Evolutionary conservation across 2,113 vertebrate species (phyloP).

Genomic region (Chionomys nivalis): DNA sequence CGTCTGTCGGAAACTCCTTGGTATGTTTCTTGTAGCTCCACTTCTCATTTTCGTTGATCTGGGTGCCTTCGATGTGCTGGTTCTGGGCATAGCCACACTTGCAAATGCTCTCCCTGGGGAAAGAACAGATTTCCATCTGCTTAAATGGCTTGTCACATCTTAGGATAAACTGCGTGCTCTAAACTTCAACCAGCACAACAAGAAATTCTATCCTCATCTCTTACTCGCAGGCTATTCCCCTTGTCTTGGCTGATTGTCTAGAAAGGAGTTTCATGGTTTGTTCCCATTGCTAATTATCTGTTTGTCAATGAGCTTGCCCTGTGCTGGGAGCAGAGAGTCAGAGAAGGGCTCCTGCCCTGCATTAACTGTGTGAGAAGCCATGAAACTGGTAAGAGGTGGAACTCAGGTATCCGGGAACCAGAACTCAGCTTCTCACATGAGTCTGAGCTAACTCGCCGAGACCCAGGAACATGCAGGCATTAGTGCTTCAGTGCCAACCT

Average conservation of each 20-base stretch:
- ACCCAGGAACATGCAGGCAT: neutral
- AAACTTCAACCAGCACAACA: neutral
- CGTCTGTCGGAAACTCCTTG: slow-evolving; percentile 87
- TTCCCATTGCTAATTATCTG: neutral
- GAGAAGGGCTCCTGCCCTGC: neutral
- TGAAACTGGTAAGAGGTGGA: neutral
- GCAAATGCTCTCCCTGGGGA: slow-evolving; percentile 84
- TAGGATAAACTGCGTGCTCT: neutral
- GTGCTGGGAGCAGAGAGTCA: neutral
- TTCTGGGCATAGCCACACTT: slow-evolving; percentile 87
- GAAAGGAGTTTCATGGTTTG: neutral
- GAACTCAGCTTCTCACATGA: neutral
- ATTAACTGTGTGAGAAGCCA: accelerated
- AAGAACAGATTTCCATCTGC: neutral
- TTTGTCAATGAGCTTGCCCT: neutral
- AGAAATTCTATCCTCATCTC: neutral
- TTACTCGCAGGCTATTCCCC: neutral
- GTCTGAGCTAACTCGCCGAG: neutral
- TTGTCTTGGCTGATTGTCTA: neutral
- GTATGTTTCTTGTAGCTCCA: slow-evolving; percentile 90
- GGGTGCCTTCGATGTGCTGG: slow-evolving; percentile 86
- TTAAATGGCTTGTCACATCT: neutral
- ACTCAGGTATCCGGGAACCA: neutral
- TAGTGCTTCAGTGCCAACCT: neutral
- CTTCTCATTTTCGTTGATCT: slow-evolving; percentile 84